phyloP scores from a whole-genome alignment of 2,797 vertebrate genomes.

The Perodicticus potto region DNA sequence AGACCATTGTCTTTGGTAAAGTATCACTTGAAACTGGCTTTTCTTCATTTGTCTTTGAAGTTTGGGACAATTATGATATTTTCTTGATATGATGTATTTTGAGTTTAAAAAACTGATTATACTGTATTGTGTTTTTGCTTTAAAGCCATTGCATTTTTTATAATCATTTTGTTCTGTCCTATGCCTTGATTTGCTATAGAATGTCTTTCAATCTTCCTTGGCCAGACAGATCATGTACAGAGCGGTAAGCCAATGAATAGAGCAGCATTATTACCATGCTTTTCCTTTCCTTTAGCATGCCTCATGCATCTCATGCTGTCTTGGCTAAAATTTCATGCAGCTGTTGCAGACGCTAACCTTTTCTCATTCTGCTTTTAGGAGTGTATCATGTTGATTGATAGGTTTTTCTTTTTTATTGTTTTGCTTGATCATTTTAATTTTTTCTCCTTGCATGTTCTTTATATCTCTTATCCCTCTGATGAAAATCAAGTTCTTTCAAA shows the following conservation, averaged over 20 bases:
- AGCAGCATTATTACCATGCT: slow-evolving; percentile 82
- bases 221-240: slow-evolving; percentile 97
- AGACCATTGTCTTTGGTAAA: background rate
- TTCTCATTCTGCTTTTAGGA: slow-evolving; percentile 58
- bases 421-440: slow-evolving; percentile 63
- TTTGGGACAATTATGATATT: slow-evolving; percentile 59
- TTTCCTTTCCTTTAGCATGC: slow-evolving; percentile 90
- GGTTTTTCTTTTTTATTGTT: background rate
- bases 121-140: slow-evolving; percentile 58
- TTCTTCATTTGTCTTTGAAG: slow-evolving; percentile 60
- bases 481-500: slow-evolving; percentile 68
- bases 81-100: slow-evolving; percentile 53
- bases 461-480: slow-evolving; percentile 66
- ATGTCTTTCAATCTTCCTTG: slow-evolving; percentile 99
- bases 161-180: slow-evolving; percentile 90
- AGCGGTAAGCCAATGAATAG: slow-evolving; percentile 95
- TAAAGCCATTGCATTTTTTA: slow-evolving; percentile 77
- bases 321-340: slow-evolving; percentile 72
- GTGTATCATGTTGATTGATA: slow-evolving; percentile 62
- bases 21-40: slow-evolving; percentile 14
- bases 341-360: slow-evolving; percentile 43
- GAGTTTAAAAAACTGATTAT: slow-evolving; percentile 68
- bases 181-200: slow-evolving; percentile 95
- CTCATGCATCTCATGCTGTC: slow-evolving; percentile 82
- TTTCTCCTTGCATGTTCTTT: slow-evolving; percentile 79